These are phyloP conservation scores for Luidia sarsii DNA, from an alignment of 53 echinoderm and acorn worm genomes.

Conservation along the genomic window DNA sequence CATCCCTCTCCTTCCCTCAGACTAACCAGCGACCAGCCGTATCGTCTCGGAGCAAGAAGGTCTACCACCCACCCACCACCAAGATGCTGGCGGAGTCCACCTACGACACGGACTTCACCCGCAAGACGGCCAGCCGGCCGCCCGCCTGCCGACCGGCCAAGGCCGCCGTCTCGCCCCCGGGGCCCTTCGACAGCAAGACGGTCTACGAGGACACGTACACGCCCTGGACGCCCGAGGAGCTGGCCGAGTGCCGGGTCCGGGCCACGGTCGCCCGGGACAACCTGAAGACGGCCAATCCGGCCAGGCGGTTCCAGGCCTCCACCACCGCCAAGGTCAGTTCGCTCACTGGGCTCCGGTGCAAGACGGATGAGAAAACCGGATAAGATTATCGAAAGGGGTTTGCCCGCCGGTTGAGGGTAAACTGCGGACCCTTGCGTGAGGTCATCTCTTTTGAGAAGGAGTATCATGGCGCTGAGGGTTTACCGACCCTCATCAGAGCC, in stretches of 20 bases:
- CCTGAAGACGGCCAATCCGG: constrained; percentile 43
- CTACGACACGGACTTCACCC: constrained; percentile 72
- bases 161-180: constrained; percentile 24
- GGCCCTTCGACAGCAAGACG: constrained; percentile 73
- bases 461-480: too few species aligned
- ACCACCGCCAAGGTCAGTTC: constrained; percentile 95
- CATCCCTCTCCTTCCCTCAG: too few species aligned
- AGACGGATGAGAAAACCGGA: too few species aligned
- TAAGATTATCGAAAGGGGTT: too few species aligned
- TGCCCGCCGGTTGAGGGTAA: too few species aligned
- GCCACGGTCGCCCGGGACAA: constrained; percentile 71
- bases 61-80: constrained; percentile 50
- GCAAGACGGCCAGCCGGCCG: constrained; percentile 59
- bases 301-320: constrained; percentile 53
- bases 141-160: constrained; percentile 69
- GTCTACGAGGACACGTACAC: constrained; percentile 81
- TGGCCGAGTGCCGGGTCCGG: constrained; percentile 58
- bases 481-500: too few species aligned
- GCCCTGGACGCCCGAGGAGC: constrained; percentile 58
- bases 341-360: neutral
- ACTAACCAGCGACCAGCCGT: constrained; percentile 17
- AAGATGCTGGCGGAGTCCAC: constrained; percentile 70
- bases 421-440: too few species aligned
- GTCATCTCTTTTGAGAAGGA: too few species aligned
- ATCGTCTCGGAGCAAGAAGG: constrained; percentile 30